Evolutionary conservation across 2,797 vertebrate genomes (phyloP), one percentile per base, ranked within the genome.

Genomic region (Chelidonichthys spinosus): DNA sequence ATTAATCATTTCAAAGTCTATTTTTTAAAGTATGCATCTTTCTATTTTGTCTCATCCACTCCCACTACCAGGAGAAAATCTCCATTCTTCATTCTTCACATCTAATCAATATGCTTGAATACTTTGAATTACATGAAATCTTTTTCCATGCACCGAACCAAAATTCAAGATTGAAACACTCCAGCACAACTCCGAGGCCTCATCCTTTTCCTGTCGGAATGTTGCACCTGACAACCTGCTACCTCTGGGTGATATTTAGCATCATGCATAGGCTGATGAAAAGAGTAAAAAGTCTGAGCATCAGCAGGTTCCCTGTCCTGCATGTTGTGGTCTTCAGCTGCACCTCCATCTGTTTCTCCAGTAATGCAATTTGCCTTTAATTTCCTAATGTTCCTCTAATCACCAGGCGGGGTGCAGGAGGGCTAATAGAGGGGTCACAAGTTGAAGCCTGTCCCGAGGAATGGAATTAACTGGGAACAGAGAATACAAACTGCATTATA

Each of bases 301-400:
- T 94, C 92, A 93, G 93, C 93, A 93, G 83, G 85, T 91, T 93
- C 80, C 66, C 33, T 67, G 87, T 87, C 82, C 85, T 85, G 81
- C 74, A 89, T 89, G 85, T 88, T 87, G 76, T 25, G 87, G 78
- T 83, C 85, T 85, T 87, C 81, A 75, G 86, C 87, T 87, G 89
- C 91, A 87, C 85, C 81, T 93, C 93, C 92, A 91, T 95, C 93
- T 94, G 94, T 92, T 94, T 91, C 83, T 87, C 90, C 88, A 69
- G 81, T 94, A 94, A 95, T 93, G 89, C 91, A 95, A 95, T 95
- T 95, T 94, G 84, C 88, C 92, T 92, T 94, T 94, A 94, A 94
- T 95, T 95, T 94, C 92, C 93, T 95, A 95, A 95, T 95, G 94
- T 92, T 92, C 90, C 85, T 94, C 93, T 95, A 95, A 95, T 95